phyloP scores from a whole-genome alignment of 92 coral and sea anemone species.

The Virgularia gustaviana region DNA sequence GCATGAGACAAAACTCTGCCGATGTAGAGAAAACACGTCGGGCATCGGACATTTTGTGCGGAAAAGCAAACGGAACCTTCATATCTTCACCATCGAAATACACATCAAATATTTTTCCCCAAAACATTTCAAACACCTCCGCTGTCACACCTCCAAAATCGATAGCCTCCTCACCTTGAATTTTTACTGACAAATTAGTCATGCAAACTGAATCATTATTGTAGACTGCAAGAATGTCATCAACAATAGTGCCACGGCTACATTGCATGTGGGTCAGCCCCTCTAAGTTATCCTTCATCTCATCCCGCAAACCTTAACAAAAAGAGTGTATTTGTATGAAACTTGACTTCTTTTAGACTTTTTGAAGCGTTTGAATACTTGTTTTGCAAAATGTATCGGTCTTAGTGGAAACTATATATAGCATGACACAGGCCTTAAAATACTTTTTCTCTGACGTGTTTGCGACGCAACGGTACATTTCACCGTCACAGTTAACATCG shows the following conservation, averaged over 20 bases:
- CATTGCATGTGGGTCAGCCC: neutral
- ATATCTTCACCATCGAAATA: slow-evolving; percentile 55
- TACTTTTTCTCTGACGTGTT: too few species aligned
- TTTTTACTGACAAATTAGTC: slow-evolving; percentile 36
- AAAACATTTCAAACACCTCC: slow-evolving; percentile 58
- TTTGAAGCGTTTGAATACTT: too few species aligned
- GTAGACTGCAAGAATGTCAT: slow-evolving; percentile 44
- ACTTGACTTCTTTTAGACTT: too few species aligned
- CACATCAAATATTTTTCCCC: slow-evolving; percentile 53
- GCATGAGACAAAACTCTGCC: slow-evolving; percentile 48
- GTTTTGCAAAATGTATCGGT: too few species aligned
- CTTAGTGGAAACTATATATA: too few species aligned
- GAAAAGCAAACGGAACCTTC: slow-evolving; percentile 54
- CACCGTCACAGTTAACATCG: too few species aligned
- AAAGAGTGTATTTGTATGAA: too few species aligned
- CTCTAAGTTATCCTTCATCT: neutral
- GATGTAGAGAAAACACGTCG: slow-evolving; percentile 30
- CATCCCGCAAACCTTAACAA: neutral
- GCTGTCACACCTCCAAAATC: slow-evolving; percentile 61
- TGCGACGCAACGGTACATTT: too few species aligned
- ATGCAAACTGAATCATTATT: slow-evolving; percentile 28
- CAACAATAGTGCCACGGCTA: slow-evolving; percentile 12
- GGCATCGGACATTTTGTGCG: slow-evolving; percentile 34
- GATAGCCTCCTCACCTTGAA: slow-evolving; percentile 45
- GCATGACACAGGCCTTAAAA: too few species aligned